phyloP scores from a whole-genome alignment of 2,888 invertebrate species.

The Diloba caeruleocephala region DNA sequence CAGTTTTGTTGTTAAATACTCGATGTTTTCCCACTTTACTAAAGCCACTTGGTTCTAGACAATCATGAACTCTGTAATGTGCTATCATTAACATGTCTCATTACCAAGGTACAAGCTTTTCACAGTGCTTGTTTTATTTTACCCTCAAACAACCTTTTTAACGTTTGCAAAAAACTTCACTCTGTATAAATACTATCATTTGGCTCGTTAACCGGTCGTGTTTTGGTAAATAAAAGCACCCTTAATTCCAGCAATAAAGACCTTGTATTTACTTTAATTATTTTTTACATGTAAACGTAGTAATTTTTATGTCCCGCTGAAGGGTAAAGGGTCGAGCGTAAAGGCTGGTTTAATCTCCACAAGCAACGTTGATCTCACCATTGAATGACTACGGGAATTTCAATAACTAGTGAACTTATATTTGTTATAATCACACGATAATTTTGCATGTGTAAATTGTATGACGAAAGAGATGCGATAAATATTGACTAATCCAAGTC shows the following conservation, averaged over 20 bases:
- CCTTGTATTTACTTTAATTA: conserved; percentile 57
- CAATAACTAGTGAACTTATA: conserved; percentile 11
- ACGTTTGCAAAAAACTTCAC: conserved; percentile 29
- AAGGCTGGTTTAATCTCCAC: conserved; percentile 35
- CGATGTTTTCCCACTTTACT: too few relatives aligned
- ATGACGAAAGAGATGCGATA: too few relatives aligned
- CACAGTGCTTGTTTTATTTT: conserved; percentile 28
- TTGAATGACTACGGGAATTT: conserved; percentile 14
- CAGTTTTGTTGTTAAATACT: too few relatives aligned
- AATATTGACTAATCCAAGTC: not conserved
- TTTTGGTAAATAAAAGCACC: conserved; percentile 49
- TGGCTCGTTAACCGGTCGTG: conserved; percentile 44
- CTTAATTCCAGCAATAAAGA: conserved; percentile 49
- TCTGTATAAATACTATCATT: conserved; percentile 53
- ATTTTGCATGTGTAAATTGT: not conserved
- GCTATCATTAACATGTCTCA: conserved; percentile 48
- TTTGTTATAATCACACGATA: not conserved
- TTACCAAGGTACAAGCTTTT: conserved; percentile 36
- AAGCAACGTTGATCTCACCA: conserved; percentile 17
- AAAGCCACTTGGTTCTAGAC: conserved; percentile 17
- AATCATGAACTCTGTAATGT: conserved; percentile 23
- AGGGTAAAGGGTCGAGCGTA: conserved; percentile 18
- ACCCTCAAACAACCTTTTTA: conserved; percentile 49
- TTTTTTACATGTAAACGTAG: conserved; percentile 48
- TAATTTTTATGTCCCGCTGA: conserved; percentile 41